Evolutionary conservation across 2,797 vertebrate species (phyloP), one percentile per base, ranked within the genome.

Genomic region (Melanotaenia boesemani): DNA sequence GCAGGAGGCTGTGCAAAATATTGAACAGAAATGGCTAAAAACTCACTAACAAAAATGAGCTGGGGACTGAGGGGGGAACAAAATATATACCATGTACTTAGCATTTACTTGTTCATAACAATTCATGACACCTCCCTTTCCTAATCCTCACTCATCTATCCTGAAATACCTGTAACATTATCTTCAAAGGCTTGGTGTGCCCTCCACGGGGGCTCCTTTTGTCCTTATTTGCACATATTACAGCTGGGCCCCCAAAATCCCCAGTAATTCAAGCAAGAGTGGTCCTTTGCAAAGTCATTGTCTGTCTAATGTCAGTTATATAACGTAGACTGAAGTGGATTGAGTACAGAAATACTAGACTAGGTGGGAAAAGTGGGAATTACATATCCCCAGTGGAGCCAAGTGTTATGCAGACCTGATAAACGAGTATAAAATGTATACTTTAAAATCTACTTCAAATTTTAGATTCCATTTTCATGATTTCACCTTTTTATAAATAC

Each of bases 281-380:
- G 65, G 81, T 66, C 65, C 61, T 87, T 78, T 72, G 61, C 72
- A 82, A 79, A 79, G n/a, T 79, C 76, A 81, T 79, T 89, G 84
- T 88, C 57, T 65, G 65, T 63, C 65, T 82, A 87, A 89, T 86
- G 79, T 67, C 62, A 57, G 75, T 93, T 89, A 91, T 63, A 77
- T 82, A 92, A 93, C 37, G 11, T 64, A 56, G 54, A 77, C 57
- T 52, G 44, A 48, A 82, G 63, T 62, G 50, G 54, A 64, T 74
- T 54, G 70, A 86, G 54, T 56, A 60, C 59, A 72, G 68, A 63
- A 67, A 66, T 41, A 41, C 72, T 44, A 37, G 54, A 74, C 62
- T 63, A 67, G 74, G 60, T 80, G 30, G 63, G 55, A 8, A 72
- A 72, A 69, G 44, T 60, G 48, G 56, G 59, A 79, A 78, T 75